Evolutionary conservation across 2,797 vertebrate species (phyloP).

Genomic region (Borostomias antarcticus): DNA sequence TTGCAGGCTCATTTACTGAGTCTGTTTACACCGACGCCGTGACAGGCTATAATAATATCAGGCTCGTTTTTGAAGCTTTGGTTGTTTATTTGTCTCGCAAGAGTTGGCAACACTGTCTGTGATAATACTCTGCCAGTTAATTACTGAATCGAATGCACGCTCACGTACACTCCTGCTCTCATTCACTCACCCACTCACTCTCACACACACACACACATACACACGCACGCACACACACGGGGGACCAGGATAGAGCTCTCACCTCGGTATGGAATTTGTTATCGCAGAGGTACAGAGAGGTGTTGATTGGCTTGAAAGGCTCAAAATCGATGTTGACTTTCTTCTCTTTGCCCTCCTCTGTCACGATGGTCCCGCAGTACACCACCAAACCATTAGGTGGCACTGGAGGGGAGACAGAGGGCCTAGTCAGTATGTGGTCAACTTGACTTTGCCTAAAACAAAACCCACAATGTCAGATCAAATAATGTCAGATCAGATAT

Average conservation of each 20-base stretch:
- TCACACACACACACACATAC: neutral
- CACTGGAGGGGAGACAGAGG: constrained; percentile 78
- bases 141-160: too few species aligned
- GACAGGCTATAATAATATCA: too few species aligned
- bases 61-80: too few species aligned
- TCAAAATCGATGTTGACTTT: constrained; percentile 99
- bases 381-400: constrained; percentile 99
- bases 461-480: neutral
- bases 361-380: constrained; percentile 99
- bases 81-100: too few species aligned
- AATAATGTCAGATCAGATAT: too few species aligned
- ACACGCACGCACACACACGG: constrained; percentile 1
- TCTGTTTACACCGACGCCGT: too few species aligned
- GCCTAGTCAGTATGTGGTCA: neutral
- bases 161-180: too few species aligned
- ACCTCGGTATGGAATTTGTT: constrained; percentile 99
- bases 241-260: constrained; percentile 48
- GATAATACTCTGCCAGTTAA: too few species aligned
- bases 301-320: constrained; percentile 99
- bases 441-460: neutral
- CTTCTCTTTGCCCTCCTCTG: constrained; percentile 99
- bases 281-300: constrained; percentile 98
- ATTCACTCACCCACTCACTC: neutral
- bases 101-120: too few species aligned
- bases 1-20: too few species aligned